phyloP scores from a whole-genome alignment of 2,797 vertebrate genomes.

The Acanthurus lineatus region DNA sequence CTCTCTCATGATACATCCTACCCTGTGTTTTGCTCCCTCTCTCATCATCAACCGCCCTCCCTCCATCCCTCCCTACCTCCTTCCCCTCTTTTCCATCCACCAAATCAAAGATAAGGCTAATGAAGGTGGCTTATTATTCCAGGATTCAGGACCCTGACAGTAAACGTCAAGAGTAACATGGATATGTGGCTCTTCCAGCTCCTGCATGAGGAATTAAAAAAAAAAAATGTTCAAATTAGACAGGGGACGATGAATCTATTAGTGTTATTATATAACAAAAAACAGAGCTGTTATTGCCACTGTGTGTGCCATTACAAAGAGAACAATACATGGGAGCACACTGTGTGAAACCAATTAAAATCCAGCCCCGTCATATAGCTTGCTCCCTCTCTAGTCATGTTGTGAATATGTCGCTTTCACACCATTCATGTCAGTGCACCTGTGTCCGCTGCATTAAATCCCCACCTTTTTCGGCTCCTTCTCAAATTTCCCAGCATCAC shows the following conservation, averaged over 20 bases:
- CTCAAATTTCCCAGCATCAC: slow-evolving; percentile 62
- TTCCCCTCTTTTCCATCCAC: slow-evolving; percentile 29
- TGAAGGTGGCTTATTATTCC: slow-evolving; percentile 74
- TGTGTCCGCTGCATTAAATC: slow-evolving; percentile 73
- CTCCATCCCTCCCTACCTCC: not conserved
- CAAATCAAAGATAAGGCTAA: slow-evolving; percentile 77
- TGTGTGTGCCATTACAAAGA: slow-evolving; percentile 77
- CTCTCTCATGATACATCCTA: slow-evolving; percentile 48
- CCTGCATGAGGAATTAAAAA: slow-evolving; percentile 40
- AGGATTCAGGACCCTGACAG: slow-evolving; percentile 42
- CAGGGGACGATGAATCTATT: slow-evolving; percentile 76
- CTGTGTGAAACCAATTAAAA: slow-evolving; percentile 83
- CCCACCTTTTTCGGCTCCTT: slow-evolving; percentile 50
- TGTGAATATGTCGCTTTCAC: slow-evolving; percentile 74
- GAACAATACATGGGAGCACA: slow-evolving; percentile 76
- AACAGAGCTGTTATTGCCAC: slow-evolving; percentile 68
- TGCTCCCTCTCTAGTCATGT: slow-evolving; percentile 71
- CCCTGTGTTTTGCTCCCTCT: slow-evolving; percentile 61
- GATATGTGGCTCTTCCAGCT: slow-evolving; percentile 34
- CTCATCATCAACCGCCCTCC: slow-evolving; percentile 51
- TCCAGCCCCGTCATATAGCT: slow-evolving; percentile 76
- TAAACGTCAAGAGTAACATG: slow-evolving; percentile 34
- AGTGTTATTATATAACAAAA: slow-evolving; percentile 81
- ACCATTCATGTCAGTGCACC: slow-evolving; percentile 73
- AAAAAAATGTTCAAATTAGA: slow-evolving; percentile 70